Conservation (phyloP, 2,113 vertebrate species). For the Odobenus rosmarus region DNA sequence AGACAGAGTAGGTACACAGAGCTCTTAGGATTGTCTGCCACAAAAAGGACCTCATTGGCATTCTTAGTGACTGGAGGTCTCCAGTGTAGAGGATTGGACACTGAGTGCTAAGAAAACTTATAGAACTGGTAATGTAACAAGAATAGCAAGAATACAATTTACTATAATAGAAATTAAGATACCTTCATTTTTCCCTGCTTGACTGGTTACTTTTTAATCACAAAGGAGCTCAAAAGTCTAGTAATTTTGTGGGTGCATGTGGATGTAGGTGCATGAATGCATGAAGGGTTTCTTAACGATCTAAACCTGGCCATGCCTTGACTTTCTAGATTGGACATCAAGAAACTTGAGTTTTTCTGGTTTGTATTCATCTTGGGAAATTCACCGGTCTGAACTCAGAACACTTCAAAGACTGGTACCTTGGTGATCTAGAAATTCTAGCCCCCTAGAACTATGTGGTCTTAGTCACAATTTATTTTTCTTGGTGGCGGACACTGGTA, state of each 20-base stretch:
- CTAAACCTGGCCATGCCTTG: neutral
- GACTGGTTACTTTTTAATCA: neutral
- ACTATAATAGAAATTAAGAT: neutral
- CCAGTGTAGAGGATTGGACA: neutral
- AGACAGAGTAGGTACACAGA: neutral
- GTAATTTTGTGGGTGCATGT: neutral
- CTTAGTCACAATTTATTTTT: neutral
- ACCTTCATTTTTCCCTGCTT: neutral
- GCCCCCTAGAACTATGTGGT: accelerated
- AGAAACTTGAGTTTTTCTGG: neutral
- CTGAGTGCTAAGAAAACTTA: neutral
- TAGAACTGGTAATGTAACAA: neutral
- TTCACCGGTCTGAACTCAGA: neutral
- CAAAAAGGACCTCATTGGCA: neutral
- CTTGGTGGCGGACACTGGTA: neutral
- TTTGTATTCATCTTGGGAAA: neutral
- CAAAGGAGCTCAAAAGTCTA: neutral
- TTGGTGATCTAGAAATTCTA: neutral
- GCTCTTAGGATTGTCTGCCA: neutral
- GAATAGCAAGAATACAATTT: neutral
- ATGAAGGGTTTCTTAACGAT: neutral
- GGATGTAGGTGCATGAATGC: too few species aligned
- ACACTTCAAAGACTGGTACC: neutral
- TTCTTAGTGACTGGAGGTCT: neutral
- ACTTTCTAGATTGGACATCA: neutral